These are phyloP conservation scores for Sebastes steindachneri DNA, from an alignment of 2,797 vertebrate species.

Conservation along the genomic window DNA sequence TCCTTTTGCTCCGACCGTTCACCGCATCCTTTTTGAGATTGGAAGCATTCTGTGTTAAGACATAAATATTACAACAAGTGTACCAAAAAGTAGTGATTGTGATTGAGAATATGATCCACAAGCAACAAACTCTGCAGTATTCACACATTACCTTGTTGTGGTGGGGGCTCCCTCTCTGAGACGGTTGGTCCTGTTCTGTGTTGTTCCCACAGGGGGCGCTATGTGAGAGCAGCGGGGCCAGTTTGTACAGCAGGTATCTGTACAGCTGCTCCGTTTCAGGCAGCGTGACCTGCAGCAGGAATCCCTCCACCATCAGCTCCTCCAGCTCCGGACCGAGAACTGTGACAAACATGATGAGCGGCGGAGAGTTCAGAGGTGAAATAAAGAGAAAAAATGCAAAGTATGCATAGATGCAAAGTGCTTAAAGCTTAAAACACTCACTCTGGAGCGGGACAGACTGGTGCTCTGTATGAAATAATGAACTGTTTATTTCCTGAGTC, in stretches of 20 bases:
- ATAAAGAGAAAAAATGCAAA: background rate
- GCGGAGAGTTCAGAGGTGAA: background rate
- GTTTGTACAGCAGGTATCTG: conserved; percentile 87
- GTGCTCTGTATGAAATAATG: conserved; percentile 84
- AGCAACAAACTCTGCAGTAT: background rate
- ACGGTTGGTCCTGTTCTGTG: conserved; percentile 74
- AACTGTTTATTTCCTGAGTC: conserved; percentile 83
- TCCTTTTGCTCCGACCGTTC: conserved; percentile 85
- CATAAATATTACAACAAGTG: background rate
- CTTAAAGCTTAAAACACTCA: conserved; percentile 67
- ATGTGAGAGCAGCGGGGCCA: conserved; percentile 66
- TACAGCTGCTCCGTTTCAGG: conserved; percentile 96
- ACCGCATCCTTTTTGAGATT: conserved; percentile 82
- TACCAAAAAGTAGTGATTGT: background rate
- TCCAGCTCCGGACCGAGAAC: conserved; percentile 89
- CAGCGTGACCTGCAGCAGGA: conserved; percentile 95
- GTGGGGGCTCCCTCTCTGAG: conserved; percentile 54
- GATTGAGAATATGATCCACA: background rate
- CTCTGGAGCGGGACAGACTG: conserved; percentile 88
- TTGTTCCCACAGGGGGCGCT: conserved; percentile 73
- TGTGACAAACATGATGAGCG: conserved; percentile 53
- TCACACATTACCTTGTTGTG: conserved; percentile 66
- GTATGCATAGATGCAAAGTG: background rate
- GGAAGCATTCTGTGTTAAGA: conserved; percentile 80
- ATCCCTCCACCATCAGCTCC: conserved; percentile 96